A percentile compares a stretch with the other conserved stretches of the same genome.
phyloP scores from a whole-genome alignment of 2,797 vertebrate species.

The Acanthornis magna region DNA sequence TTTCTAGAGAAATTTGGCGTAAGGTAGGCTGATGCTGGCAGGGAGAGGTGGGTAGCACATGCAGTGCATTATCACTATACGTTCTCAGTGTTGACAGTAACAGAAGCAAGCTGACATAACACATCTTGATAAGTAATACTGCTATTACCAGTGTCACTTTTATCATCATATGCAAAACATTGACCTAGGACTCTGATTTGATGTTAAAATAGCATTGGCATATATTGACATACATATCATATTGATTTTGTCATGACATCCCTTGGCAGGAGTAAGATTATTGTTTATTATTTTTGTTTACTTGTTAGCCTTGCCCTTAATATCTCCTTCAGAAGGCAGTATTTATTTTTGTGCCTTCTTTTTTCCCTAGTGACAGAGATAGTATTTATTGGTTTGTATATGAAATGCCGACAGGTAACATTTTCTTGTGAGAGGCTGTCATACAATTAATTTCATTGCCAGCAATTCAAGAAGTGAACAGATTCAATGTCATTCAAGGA shows the following conservation, averaged over 20 bases:
- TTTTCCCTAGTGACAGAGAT: neutral
- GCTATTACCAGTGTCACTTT: conserved; percentile 27
- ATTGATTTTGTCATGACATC: neutral
- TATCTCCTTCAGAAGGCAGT: neutral
- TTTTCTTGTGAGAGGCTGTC: neutral
- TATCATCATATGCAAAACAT: conserved; percentile 27
- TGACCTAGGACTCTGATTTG: conserved; percentile 2
- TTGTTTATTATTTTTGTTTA: neutral
- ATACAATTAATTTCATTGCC: neutral
- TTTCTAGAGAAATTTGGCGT: conserved; percentile 38
- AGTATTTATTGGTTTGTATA: neutral
- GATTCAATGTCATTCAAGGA: neutral
- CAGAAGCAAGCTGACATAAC: conserved; percentile 31
- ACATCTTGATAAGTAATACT: conserved; percentile 15
- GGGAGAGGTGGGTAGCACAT: neutral
- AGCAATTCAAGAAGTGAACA: neutral
- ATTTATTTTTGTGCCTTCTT: neutral
- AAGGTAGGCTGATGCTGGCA: conserved; percentile 32
- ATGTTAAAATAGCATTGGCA: conserved; percentile 25
- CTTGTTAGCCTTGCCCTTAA: neutral
- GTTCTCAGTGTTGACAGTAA: conserved; percentile 37
- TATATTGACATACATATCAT: neutral
- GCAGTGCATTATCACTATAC: conserved; percentile 21
- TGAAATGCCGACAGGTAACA: neutral
- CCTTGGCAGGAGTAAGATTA: neutral